These are phyloP conservation scores for Troides aeacus DNA, from an alignment of 2,888 invertebrate genomes.

Conservation along the genomic window DNA sequence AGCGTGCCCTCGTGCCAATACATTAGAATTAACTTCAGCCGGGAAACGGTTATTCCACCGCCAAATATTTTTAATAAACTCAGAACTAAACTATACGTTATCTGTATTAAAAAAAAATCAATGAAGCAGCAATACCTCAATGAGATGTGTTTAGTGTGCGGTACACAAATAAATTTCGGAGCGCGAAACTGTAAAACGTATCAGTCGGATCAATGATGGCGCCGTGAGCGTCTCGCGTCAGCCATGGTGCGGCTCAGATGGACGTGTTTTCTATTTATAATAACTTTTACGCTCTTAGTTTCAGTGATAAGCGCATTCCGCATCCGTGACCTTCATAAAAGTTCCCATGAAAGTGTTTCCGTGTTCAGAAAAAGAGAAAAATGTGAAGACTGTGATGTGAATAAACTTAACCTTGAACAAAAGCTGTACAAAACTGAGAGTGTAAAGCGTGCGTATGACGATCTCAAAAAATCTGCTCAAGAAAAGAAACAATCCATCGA, in stretches of 20 bases:
- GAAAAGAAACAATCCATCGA: constrained; percentile 53
- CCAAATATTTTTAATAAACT: constrained; percentile 42
- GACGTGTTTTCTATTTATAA: constrained; percentile 74
- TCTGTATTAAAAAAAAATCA: constrained; percentile 42
- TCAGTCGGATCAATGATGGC: constrained; percentile 71
- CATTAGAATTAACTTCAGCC: constrained; percentile 82
- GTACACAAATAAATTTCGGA: constrained; percentile 60
- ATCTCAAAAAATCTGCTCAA: constrained; percentile 53
- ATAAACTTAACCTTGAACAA: constrained; percentile 52
- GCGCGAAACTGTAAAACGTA: constrained; percentile 42
- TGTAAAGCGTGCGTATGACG: constrained; percentile 56
- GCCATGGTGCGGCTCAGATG: constrained; percentile 72
- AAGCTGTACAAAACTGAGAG: constrained; percentile 64
- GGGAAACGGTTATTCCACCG: constrained; percentile 62
- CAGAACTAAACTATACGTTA: neutral
- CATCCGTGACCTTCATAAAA: constrained; percentile 70
- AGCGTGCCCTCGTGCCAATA: constrained; percentile 81
- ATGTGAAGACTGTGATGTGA: constrained; percentile 71
- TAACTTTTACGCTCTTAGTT: constrained; percentile 69
- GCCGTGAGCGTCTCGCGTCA: constrained; percentile 67
- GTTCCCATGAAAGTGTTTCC: constrained; percentile 46
- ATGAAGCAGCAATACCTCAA: constrained; percentile 59
- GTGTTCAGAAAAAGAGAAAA: constrained; percentile 53
- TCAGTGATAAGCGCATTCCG: constrained; percentile 79
- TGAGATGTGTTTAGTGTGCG: constrained; percentile 51